Evolutionary conservation across 2,888 invertebrate species (phyloP).

Genomic region (Hololepta plana): DNA sequence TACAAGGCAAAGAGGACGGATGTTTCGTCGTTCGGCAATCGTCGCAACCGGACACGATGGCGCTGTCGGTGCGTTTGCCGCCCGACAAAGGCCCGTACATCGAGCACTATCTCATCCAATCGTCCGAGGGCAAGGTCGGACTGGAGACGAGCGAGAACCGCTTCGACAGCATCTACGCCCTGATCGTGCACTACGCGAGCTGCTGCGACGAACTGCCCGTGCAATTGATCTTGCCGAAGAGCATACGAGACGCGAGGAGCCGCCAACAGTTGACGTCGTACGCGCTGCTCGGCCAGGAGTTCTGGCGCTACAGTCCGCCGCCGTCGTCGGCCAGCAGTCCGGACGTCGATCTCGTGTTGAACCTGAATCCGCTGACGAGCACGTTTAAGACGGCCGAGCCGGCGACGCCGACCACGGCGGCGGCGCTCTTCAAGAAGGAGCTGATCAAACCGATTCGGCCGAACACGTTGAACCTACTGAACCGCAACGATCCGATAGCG

Average conservation of each 20-base stretch:
- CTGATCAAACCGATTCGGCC: slow-evolving; percentile 51
- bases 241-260: slow-evolving; percentile 71
- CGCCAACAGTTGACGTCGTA: slow-evolving; percentile 80
- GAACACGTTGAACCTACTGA: slow-evolving; percentile 60
- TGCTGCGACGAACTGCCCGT: slow-evolving; percentile 90
- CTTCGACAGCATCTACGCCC: slow-evolving; percentile 80
- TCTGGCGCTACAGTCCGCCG: slow-evolving; percentile 41
- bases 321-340: slow-evolving; percentile 29
- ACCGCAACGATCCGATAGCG: slow-evolving; percentile 26
- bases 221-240: slow-evolving; percentile 64
- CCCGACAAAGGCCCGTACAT: slow-evolving; percentile 79
- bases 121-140: slow-evolving; percentile 56
- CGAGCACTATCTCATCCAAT: slow-evolving; percentile 91
- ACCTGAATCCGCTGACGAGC: slow-evolving; percentile 57
- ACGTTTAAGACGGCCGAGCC: slow-evolving; percentile 48
- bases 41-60: slow-evolving; percentile 87
- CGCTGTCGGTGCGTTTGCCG: slow-evolving; percentile 79
- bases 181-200: slow-evolving; percentile 86
- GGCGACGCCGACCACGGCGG: slow-evolving; percentile 30
- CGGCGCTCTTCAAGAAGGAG: slow-evolving; percentile 8
- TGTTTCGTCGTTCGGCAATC: slow-evolving; percentile 91
- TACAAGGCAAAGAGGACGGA: slow-evolving; percentile 87
- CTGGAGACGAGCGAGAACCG: slow-evolving; percentile 87
- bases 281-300: slow-evolving; percentile 77
- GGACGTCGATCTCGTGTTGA: slow-evolving; percentile 49